Conservation (phyloP, 2,888 invertebrate species). For the Chrysolina americana region DNA sequence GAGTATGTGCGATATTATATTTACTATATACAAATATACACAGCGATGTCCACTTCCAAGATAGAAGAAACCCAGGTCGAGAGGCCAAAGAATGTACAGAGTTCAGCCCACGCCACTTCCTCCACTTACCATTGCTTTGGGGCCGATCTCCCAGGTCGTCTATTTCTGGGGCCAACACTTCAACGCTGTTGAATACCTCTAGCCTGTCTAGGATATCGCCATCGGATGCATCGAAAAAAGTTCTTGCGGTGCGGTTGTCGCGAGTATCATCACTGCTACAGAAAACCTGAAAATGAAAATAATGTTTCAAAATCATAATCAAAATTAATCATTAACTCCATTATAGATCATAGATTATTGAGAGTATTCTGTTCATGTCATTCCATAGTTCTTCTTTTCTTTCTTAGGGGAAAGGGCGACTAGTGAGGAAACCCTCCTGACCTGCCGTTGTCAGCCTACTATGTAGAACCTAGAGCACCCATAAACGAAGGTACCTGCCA, state of each 20-base stretch:
- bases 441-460: too few relatives aligned
- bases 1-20: slow-evolving; percentile 25
- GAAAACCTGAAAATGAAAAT: slow-evolving; percentile 15
- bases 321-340: too few relatives aligned
- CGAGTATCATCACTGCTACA: slow-evolving; percentile 63
- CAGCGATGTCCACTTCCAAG: slow-evolving; percentile 14
- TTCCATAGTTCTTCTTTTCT: too few relatives aligned
- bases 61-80: slow-evolving; percentile 7
- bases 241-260: slow-evolving; percentile 63
- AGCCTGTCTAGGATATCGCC: slow-evolving; percentile 77
- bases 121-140: slow-evolving; percentile 56
- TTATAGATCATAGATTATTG: too few relatives aligned
- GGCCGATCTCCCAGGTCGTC: slow-evolving; percentile 71
- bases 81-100: slow-evolving; percentile 18
- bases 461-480: too few relatives aligned
- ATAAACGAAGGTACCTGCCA: too few relatives aligned
- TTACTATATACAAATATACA: slow-evolving; percentile 31
- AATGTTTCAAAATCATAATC: too few relatives aligned
- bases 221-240: slow-evolving; percentile 70
- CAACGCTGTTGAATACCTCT: slow-evolving; percentile 86
- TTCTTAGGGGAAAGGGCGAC: too few relatives aligned
- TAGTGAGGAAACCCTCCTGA: too few relatives aligned
- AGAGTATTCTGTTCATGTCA: too few relatives aligned
- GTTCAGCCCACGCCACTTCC: slow-evolving; percentile 30
- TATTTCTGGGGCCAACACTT: slow-evolving; percentile 84